These are phyloP conservation scores for Peromyscus leucopus DNA, from an alignment of 2,113 vertebrate species.

Conservation along the genomic window DNA sequence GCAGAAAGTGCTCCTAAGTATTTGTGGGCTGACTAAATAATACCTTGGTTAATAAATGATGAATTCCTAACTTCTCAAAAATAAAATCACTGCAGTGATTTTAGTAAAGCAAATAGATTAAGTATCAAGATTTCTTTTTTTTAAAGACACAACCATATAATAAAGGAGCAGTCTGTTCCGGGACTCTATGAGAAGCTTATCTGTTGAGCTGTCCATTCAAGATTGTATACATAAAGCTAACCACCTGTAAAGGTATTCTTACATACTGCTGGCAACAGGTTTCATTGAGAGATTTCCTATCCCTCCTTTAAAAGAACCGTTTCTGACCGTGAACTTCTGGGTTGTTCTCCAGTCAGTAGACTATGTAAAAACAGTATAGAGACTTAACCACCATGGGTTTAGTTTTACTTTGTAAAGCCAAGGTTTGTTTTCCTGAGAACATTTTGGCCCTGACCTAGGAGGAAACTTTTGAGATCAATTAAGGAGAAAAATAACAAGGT, in stretches of 20 bases:
- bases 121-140: not conserved
- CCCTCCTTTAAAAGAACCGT: not conserved
- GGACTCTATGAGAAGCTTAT: not conserved
- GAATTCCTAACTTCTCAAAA: constrained; percentile 22
- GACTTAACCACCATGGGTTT: not conserved
- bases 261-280: not conserved
- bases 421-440: not conserved
- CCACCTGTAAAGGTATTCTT: not conserved
- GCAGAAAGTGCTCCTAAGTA: not conserved
- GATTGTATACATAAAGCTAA: not conserved
- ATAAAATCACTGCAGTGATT: not conserved
- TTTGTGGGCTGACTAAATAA: not conserved
- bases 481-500: not conserved
- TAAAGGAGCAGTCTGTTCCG: not conserved
- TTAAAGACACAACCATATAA: not conserved
- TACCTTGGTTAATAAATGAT: not conserved
- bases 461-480: not conserved
- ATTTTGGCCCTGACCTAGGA: not conserved
- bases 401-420: not conserved
- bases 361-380: not conserved
- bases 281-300: not conserved
- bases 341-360: constrained; percentile 4
- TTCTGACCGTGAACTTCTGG: constrained; percentile 21
- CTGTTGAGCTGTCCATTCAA: not conserved
- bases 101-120: constrained; percentile 12